These are phyloP conservation scores for Luscinia megarhynchos DNA, from an alignment of 2,797 vertebrate genomes.

Conservation along the genomic window DNA sequence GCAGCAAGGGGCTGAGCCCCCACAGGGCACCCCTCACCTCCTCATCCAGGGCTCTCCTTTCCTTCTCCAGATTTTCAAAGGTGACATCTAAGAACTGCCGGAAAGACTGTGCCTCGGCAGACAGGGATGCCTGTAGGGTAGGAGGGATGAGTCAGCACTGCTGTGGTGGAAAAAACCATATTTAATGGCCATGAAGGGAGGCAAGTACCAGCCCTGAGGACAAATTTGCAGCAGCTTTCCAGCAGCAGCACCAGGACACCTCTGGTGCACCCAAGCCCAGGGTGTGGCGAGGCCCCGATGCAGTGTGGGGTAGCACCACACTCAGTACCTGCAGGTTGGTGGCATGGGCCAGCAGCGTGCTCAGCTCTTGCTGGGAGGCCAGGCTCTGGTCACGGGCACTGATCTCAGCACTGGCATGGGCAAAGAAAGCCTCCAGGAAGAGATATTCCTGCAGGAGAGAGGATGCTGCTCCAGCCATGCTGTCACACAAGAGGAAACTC, in stretches of 20 bases:
- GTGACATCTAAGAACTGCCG: slow-evolving; percentile 35
- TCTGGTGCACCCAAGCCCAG: background rate
- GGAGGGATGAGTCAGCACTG: background rate
- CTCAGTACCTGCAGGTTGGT: slow-evolving; percentile 81
- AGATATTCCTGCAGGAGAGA: slow-evolving; percentile 77
- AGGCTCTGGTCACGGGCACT: slow-evolving; percentile 79
- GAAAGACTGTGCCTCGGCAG: slow-evolving; percentile 4
- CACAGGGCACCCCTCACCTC: slow-evolving; percentile 50
- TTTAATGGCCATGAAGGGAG: background rate
- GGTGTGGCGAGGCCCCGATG: accelerated
- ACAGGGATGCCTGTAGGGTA: slow-evolving; percentile 64
- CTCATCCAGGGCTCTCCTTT: slow-evolving; percentile 30
- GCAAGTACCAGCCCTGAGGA: background rate
- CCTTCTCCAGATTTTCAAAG: slow-evolving; percentile 59
- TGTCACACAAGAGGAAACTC: accelerated
- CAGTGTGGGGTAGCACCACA: background rate
- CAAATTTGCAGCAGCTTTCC: background rate
- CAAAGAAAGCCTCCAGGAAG: slow-evolving; percentile 82
- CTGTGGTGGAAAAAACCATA: background rate
- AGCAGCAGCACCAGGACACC: background rate
- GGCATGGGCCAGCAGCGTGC: slow-evolving; percentile 74
- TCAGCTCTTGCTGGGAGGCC: slow-evolving; percentile 81
- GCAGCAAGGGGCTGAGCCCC: background rate
- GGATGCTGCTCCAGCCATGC: background rate
- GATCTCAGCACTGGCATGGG: slow-evolving; percentile 78